Evolutionary conservation across 2,113 vertebrate genomes (phyloP).

Genomic region (Melanotaenia duboulayi): DNA sequence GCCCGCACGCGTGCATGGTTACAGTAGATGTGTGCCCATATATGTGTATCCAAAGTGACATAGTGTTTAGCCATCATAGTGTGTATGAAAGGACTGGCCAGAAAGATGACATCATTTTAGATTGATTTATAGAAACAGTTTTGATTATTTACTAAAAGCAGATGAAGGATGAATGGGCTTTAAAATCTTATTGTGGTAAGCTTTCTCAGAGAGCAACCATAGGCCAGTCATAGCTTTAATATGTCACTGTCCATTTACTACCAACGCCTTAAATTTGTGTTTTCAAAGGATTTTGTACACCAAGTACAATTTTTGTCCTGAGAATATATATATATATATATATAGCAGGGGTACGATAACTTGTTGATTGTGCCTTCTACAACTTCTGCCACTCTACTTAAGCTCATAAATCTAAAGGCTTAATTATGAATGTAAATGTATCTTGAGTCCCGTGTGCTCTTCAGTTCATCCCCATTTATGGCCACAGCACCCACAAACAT

Average conservation of each 20-base stretch:
- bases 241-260: background rate
- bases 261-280: background rate
- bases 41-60: constrained; percentile 37
- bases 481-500: constrained; percentile 18
- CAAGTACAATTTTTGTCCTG: background rate
- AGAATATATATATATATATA: too few relatives aligned
- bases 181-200: background rate
- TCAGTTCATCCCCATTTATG: constrained; percentile 43
- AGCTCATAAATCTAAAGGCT: too few relatives aligned
- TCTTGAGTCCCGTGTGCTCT: background rate
- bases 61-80: constrained; percentile 41
- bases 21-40: constrained; percentile 34
- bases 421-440: too few relatives aligned
- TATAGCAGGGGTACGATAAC: too few relatives aligned
- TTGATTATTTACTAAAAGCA: constrained; percentile 16
- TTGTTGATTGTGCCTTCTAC: too few relatives aligned
- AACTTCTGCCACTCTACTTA: too few relatives aligned
- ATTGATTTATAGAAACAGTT: constrained; percentile 12
- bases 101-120: constrained; percentile 40
- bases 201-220: background rate
- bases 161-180: constrained; percentile 16
- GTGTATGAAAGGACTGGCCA: constrained; percentile 23
- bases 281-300: background rate
- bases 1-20: constrained; percentile 52
- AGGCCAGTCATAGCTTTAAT: background rate